A percentile compares a stretch with the other conserved stretches of the same genome.
These are phyloP conservation scores for Neopelma chrysocephalum DNA, from an alignment of 2,797 vertebrate genomes.

Conservation along the genomic window DNA sequence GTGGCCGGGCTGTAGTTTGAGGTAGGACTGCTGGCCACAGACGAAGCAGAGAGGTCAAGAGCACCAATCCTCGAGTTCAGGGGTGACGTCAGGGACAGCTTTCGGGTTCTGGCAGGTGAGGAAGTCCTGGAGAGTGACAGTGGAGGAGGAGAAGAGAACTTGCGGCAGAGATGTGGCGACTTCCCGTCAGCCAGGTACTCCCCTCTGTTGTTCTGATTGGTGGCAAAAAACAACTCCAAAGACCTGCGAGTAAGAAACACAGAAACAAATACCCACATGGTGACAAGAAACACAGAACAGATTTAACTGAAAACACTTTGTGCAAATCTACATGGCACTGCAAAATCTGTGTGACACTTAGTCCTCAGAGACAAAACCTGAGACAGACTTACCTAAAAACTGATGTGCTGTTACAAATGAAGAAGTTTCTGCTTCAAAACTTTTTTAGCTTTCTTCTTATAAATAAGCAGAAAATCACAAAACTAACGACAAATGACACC, in stretches of 20 bases:
- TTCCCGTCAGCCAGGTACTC: conserved; percentile 88
- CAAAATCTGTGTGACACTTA: neutral
- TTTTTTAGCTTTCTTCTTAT: neutral
- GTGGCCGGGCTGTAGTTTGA: conserved; percentile 79
- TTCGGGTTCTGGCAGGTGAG: conserved; percentile 90
- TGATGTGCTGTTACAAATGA: rapidly evolving
- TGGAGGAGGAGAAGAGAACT: conserved; percentile 95
- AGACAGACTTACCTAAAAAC: neutral
- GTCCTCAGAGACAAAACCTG: neutral
- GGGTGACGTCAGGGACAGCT: conserved; percentile 92
- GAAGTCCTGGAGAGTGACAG: conserved; percentile 88
- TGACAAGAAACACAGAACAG: neutral
- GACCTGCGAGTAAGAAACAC: conserved; percentile 78
- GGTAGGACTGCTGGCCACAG: conserved; percentile 76
- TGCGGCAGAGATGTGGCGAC: conserved; percentile 92
- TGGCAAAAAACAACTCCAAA: conserved; percentile 94
- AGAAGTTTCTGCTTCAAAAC: neutral
- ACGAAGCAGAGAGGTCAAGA: conserved; percentile 84
- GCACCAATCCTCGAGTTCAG: conserved; percentile 85
- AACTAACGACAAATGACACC: rapidly evolving
- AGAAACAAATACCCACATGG: neutral
- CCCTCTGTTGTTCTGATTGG: conserved; percentile 87
- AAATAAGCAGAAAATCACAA: neutral
- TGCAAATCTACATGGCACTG: neutral
- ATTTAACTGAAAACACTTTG: neutral